A percentile compares a stretch with the other conserved stretches of the same genome.
Evolutionary conservation across 2,797 vertebrate species (phyloP).

Genomic region (Arrhamphus sclerolepis): DNA sequence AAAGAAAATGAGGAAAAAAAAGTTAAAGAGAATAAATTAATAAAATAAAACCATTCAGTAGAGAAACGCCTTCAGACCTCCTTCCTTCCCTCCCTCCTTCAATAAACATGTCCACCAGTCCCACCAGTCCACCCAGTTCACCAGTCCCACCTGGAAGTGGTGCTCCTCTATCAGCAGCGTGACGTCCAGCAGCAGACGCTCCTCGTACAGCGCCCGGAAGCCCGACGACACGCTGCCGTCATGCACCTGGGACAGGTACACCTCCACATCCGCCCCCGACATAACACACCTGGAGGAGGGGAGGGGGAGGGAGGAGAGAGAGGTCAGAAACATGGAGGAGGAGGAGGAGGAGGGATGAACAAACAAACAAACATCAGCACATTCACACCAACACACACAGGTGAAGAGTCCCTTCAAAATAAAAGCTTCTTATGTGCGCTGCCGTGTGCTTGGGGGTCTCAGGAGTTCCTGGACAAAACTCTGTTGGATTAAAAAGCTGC

Average conservation of each 20-base stretch:
- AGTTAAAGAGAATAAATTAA: too few species aligned
- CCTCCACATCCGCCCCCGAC: slow-evolving; percentile 99
- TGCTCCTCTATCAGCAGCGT: slow-evolving; percentile 94
- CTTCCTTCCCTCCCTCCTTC: too few species aligned
- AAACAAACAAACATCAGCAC: background rate
- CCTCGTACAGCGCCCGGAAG: slow-evolving; percentile 97
- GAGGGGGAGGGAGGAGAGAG: background rate
- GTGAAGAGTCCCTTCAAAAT: too few species aligned
- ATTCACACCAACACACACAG: background rate
- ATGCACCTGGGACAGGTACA: slow-evolving; percentile 98
- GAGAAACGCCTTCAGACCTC: too few species aligned
- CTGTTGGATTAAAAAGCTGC: too few species aligned
- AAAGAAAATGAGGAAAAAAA: too few species aligned
- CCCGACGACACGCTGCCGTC: slow-evolving; percentile 98
- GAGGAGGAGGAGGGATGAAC: background rate
- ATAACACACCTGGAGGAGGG: slow-evolving; percentile 90
- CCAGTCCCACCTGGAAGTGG: slow-evolving; percentile 99
- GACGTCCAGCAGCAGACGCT: slow-evolving; percentile 96
- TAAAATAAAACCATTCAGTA: too few species aligned
- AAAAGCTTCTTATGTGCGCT: too few species aligned
- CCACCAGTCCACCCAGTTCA: too few species aligned
- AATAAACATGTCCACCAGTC: too few species aligned
- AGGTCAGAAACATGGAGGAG: background rate
- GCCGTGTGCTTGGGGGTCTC: too few species aligned
- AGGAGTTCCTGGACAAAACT: too few species aligned